These are phyloP conservation scores for Horisme vitalbata DNA, from an alignment of 2,888 invertebrate genomes.

Conservation along the genomic window DNA sequence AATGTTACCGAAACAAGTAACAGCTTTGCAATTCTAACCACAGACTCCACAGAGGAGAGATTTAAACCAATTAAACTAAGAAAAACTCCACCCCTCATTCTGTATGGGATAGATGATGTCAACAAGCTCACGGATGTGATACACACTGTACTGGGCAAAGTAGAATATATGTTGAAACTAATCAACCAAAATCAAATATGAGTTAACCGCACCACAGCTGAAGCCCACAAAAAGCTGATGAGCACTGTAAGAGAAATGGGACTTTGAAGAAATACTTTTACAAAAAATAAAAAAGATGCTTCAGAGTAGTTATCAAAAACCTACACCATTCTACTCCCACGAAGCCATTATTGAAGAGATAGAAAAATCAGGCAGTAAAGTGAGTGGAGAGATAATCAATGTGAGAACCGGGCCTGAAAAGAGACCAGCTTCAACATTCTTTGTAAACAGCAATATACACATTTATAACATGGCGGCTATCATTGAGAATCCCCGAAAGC, in stretches of 20 bases:
- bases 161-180: too few relatives aligned
- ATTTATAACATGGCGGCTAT: not conserved
- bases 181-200: not conserved
- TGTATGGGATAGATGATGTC: too few relatives aligned
- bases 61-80: too few relatives aligned
- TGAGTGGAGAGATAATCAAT: slow-evolving; percentile 12
- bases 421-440: slow-evolving; percentile 1
- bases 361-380: slow-evolving; percentile 6
- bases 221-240: slow-evolving; percentile 4
- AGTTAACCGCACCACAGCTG: slow-evolving; percentile 3
- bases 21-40: too few relatives aligned
- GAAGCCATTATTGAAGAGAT: slow-evolving; percentile 2
- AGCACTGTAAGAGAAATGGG: slow-evolving; percentile 1
- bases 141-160: too few relatives aligned
- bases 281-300: slow-evolving; percentile 2
- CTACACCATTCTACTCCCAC: slow-evolving; percentile 2
- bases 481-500: slow-evolving; percentile 1
- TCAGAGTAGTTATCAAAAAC: slow-evolving; percentile 1
- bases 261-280: slow-evolving; percentile 3
- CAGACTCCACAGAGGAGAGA: too few relatives aligned
- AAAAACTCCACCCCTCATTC: too few relatives aligned
- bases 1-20: too few relatives aligned
- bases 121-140: too few relatives aligned
- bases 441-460: not conserved
- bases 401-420: not conserved